Percentiles rank a stretch among this genome's conserved stretches.
These are phyloP conservation scores for Thecophora atra DNA, from an alignment of 2,888 invertebrate species.

Conservation along the genomic window DNA sequence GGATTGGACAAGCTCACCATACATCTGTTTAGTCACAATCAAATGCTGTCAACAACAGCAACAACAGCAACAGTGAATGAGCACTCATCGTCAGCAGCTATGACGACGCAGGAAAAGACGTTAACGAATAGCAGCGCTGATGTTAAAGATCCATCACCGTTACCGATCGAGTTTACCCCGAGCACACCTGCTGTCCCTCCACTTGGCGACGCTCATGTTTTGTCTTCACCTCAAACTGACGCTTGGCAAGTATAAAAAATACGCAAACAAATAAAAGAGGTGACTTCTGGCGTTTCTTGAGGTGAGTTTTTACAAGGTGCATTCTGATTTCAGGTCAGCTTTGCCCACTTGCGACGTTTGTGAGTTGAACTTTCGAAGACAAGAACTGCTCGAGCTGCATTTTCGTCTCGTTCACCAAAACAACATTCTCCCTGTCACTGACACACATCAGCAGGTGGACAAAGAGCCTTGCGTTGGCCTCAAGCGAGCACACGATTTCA, in stretches of 20 bases:
- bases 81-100: neutral
- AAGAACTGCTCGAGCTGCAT: slow-evolving; percentile 77
- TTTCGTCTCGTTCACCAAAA: slow-evolving; percentile 74
- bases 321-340: neutral
- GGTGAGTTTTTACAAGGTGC: no score
- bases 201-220: slow-evolving; percentile 41
- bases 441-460: slow-evolving; percentile 31
- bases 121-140: neutral
- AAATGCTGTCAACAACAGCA: slow-evolving; percentile 46
- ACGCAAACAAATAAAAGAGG: no score
- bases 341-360: slow-evolving; percentile 73
- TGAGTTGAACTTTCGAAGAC: slow-evolving; percentile 76
- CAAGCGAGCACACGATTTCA: slow-evolving; percentile 56
- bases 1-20: slow-evolving; percentile 86
- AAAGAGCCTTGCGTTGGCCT: slow-evolving; percentile 25
- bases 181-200: no score
- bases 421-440: slow-evolving; percentile 48
- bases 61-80: slow-evolving; percentile 28
- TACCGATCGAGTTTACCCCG: no score
- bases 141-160: neutral
- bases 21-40: slow-evolving; percentile 80
- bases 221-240: slow-evolving; percentile 17
- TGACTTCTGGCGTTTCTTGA: no score
- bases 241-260: no score
- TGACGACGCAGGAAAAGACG: neutral